phyloP scores from a whole-genome alignment of 2,888 invertebrate genomes.

The Petrolisthes cinctipes region DNA sequence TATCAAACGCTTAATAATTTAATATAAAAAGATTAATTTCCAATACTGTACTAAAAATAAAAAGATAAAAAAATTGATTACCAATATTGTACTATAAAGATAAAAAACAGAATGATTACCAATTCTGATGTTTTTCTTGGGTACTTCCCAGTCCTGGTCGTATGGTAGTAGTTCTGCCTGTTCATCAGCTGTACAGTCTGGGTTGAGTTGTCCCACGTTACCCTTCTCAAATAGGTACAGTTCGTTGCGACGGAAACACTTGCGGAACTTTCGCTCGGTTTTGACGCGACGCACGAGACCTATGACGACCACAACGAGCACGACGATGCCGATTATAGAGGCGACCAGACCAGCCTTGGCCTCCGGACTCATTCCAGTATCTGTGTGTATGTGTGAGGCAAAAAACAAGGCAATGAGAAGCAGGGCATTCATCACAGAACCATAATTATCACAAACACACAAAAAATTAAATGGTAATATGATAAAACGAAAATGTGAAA shows the following conservation, averaged over 20 bases:
- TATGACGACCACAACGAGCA: constrained; percentile 42
- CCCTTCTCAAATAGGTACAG: constrained; percentile 57
- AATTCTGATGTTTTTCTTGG: constrained; percentile 83
- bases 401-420: too few species aligned
- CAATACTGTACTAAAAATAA: neutral
- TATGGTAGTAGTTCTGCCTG: constrained; percentile 95
- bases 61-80: too few species aligned
- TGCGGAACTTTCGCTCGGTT: constrained; percentile 44
- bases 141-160: constrained; percentile 90
- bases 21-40: neutral
- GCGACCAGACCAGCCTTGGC: constrained; percentile 20
- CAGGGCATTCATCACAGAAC: too few species aligned
- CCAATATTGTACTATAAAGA: neutral
- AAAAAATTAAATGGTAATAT: neutral
- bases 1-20: too few species aligned
- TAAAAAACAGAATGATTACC: constrained; percentile 73
- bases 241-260: constrained; percentile 31
- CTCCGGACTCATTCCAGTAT: constrained; percentile 13
- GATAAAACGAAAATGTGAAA: too few species aligned
- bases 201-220: constrained; percentile 60
- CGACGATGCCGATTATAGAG: constrained; percentile 18
- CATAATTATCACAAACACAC: neutral
- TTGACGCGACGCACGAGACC: constrained; percentile 43
- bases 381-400: too few species aligned
- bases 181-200: constrained; percentile 84